Conservation (phyloP, 2,888 invertebrate genomes). For the Macropis europaea region DNA sequence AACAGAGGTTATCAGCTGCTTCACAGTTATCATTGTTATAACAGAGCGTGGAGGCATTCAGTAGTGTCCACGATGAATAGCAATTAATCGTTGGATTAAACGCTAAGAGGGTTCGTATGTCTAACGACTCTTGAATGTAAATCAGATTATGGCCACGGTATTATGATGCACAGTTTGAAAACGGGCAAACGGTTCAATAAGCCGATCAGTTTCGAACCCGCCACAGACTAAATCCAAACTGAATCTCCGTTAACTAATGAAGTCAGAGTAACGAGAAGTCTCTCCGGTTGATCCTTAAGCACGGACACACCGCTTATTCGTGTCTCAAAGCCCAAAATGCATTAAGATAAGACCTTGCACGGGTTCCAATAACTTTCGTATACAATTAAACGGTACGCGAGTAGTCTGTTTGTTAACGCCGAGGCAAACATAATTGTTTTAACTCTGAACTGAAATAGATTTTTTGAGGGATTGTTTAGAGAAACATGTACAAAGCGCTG, state of each 20-base stretch:
- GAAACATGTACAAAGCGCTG: too few species aligned
- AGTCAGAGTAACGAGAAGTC: not conserved
- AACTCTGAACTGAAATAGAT: too few species aligned
- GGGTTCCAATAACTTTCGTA: not conserved
- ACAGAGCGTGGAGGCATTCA: too few species aligned
- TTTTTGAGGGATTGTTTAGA: too few species aligned
- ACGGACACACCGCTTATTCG: not conserved
- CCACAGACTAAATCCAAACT: not conserved
- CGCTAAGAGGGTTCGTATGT: not conserved
- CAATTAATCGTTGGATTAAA: conserved; percentile 22
- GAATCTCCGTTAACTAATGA: conserved; percentile 16
- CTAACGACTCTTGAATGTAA: conserved; percentile 18
- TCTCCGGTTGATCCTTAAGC: conserved; percentile 5
- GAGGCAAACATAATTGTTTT: too few species aligned
- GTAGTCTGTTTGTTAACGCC: too few species aligned
- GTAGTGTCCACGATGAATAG: conserved; percentile 32
- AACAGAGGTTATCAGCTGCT: too few species aligned
- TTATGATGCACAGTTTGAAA: conserved; percentile 8
- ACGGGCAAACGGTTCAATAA: conserved; percentile 42
- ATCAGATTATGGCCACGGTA: conserved; percentile 36
- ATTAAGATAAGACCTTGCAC: not conserved
- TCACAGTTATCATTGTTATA: too few species aligned
- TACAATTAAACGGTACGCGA: not conserved
- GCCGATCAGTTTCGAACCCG: conserved; percentile 30
- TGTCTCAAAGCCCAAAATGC: not conserved